Evolutionary conservation across 2,113 vertebrate genomes (phyloP), one percentile per base, ranked within the genome.

Genomic region (Oncorhynchus nerka): DNA sequence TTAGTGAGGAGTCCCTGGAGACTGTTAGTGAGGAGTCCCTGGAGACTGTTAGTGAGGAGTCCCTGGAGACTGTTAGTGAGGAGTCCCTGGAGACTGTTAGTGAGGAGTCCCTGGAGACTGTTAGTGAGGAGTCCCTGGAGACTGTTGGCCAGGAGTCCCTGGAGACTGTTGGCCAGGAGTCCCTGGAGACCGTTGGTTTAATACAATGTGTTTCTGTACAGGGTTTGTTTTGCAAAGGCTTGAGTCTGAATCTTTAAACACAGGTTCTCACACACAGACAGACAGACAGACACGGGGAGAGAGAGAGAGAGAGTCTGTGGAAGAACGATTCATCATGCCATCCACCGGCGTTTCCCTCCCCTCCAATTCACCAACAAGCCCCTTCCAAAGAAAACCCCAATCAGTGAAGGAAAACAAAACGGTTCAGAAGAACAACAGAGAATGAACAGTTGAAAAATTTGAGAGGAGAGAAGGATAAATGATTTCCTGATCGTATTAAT

Each of bases 371-470:
- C 51, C 65, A 76, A 79, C 75, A 78, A 82, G 77, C 76, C 75
- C 22, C 77, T 77, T 88, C 79, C 85, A 88, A 86, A 75, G 76
- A 74, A 90, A 88, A 88, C 85, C 82, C 78, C 75, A 92, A 88
- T 90, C 85, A 90, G 73, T 30, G 22, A 87, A 75, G 61, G 69
- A 83, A 81, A 87, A 87, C 73, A 75, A 82, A 77, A 73, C n/a
- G 30, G 79, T 83, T 62, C 79, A 55, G 76, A 81, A 81, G 81
- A 73, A 72, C 24, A 84, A 69, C 71, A 57, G 61, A 69, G 71
- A 30, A 65, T 83, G 79, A 78, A 70, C 70, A 16, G 9, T 82
- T 83, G 45, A 84, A 83, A 84, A 71, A 61, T 45, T 70, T 80
- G 69, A 22, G 67, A 34, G 19, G 9, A 51, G 69, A 80, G 61